Evolutionary conservation across 2,888 invertebrate genomes (phyloP).

Genomic region (Cheilosia scutellata): DNA sequence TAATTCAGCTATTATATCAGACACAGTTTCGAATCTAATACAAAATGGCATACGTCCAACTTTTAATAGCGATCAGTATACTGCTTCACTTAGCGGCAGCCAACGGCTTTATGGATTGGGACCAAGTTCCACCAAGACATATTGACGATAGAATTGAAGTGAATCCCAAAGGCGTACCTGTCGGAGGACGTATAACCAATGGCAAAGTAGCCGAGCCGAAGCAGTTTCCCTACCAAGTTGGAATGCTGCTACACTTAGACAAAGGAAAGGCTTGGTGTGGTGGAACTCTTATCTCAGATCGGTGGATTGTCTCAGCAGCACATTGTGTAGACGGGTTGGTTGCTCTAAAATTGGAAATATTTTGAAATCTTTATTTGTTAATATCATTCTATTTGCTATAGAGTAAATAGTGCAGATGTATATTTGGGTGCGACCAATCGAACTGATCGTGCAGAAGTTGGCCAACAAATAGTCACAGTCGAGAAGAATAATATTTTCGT

Average conservation of each 20-base stretch:
- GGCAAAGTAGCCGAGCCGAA: constrained; percentile 78
- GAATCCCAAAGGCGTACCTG: not conserved
- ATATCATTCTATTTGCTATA: constrained; percentile 26
- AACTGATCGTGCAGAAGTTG: constrained; percentile 77
- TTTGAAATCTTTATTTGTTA: not conserved
- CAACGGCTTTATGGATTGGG: constrained; percentile 26
- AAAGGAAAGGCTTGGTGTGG: constrained; percentile 80
- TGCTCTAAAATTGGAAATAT: not conserved
- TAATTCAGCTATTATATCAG: not conserved
- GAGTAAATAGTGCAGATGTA: constrained; percentile 79
- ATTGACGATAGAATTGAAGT: constrained; percentile 22
- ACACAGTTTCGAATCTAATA: not conserved
- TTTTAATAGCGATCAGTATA: constrained; percentile 20
- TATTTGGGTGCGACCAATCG: constrained; percentile 80
- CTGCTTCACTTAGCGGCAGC: constrained; percentile 16
- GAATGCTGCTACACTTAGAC: constrained; percentile 77
- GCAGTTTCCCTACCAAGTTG: constrained; percentile 82
- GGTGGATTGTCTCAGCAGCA: constrained; percentile 82
- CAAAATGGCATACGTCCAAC: constrained; percentile 14
- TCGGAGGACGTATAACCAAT: constrained; percentile 80
- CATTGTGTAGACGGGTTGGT: constrained; percentile 80
- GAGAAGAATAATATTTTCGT: constrained; percentile 78
- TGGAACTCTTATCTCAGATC: constrained; percentile 80
- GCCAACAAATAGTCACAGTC: constrained; percentile 79
- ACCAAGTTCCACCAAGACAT: constrained; percentile 27